Conservation (phyloP, 2,113 vertebrate species). For the Phainopepla nitens region DNA sequence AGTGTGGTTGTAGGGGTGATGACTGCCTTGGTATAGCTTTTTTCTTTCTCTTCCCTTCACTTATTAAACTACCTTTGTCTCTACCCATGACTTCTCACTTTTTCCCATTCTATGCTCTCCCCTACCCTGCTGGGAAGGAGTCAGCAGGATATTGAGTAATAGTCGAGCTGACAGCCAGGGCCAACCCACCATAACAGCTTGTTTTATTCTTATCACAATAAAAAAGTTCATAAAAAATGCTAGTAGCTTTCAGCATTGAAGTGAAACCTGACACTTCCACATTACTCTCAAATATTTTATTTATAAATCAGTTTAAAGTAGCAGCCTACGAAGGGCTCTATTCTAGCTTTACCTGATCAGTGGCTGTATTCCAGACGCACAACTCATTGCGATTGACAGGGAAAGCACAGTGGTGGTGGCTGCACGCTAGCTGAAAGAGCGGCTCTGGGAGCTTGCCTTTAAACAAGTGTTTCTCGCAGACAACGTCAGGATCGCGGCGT, state of each 20-base stretch:
- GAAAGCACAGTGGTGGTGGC: conserved; percentile 67
- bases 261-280: not conserved
- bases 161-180: not conserved
- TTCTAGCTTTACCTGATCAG: conserved; percentile 62
- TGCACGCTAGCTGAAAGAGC: conserved; percentile 78
- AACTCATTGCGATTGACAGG: conserved; percentile 68
- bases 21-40: not conserved
- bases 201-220: not conserved
- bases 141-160: not conserved
- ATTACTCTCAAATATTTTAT: not conserved
- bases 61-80: not conserved
- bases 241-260: not conserved
- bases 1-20: not conserved
- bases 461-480: conserved; percentile 66
- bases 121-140: not conserved
- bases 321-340: not conserved
- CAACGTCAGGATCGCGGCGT: not conserved
- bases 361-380: conserved; percentile 66
- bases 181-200: not conserved
- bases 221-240: not conserved
- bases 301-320: not conserved
- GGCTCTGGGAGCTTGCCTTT: conserved; percentile 33
- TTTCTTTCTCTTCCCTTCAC: not conserved
- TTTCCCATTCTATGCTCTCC: not conserved
- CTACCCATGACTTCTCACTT: accelerated